Percentiles rank a stretch among this genome's conserved stretches.
Conservation (phyloP, 2,797 vertebrate species). For the Xerus rutilus region DNA sequence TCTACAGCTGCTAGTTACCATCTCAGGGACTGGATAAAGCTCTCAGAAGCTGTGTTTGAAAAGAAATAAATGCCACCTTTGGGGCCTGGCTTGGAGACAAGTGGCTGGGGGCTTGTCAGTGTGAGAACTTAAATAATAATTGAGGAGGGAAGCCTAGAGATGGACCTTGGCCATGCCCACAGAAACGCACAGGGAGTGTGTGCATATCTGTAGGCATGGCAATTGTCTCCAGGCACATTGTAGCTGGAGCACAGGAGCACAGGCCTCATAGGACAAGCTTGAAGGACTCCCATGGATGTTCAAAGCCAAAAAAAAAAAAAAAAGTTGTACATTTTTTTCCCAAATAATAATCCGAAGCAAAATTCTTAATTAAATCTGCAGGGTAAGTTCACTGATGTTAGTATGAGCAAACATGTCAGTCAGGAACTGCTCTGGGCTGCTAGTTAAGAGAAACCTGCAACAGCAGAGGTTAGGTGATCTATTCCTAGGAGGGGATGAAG, state of each 20-base stretch:
- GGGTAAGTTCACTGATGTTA: neutral
- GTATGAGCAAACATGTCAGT: neutral
- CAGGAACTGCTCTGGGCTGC: neutral
- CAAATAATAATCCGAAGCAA: constrained; percentile 20
- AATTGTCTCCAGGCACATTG: neutral
- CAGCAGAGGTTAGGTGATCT: neutral
- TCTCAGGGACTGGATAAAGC: neutral
- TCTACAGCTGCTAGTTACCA: constrained; percentile 18
- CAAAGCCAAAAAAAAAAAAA: neutral
- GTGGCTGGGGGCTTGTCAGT: neutral
- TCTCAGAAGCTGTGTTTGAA: neutral
- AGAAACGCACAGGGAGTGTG: neutral
- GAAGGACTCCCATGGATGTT: neutral
- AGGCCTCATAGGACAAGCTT: neutral
- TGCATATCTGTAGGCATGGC: neutral
- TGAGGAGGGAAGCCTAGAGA: neutral
- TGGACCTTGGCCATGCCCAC: neutral
- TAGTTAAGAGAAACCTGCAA: neutral
- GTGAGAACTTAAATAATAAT: neutral
- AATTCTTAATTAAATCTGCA: neutral
- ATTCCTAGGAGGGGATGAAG: neutral
- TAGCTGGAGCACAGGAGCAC: neutral
- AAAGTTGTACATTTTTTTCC: neutral
- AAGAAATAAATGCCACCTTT: neutral
- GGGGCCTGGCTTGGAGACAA: neutral